Base-by-base conservation (phyloP, 2,113 vertebrate genomes). In the Gnathonemus longibarbis region DNA sequence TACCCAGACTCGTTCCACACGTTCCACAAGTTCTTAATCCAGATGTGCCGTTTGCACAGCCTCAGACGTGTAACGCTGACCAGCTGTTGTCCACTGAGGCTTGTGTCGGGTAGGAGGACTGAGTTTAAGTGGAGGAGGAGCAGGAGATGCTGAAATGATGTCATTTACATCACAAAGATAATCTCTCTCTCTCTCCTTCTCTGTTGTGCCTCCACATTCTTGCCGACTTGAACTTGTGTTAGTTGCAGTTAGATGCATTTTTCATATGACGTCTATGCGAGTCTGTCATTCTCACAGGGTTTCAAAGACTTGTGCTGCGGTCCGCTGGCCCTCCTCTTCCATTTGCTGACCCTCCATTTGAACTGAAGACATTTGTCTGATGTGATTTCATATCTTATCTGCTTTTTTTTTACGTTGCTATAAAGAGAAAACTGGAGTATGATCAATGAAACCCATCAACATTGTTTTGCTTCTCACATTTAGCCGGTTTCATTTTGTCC, bases 41-140 rank as follows among this genome's bases (percentile, higher is more conserved):
- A 88, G 87, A 88, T 62, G 87, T 39, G 53, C 19, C 5, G 35
- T 46, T 62, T 27, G 35, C 87, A 62, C 39, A 45, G 31, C 31
- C 10, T 50, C 86, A 58, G 86, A 87, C 7, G 56, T 35, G 48
- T 87, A 87, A 87, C 11, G 27, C 19, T 53, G 45, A 53, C 49
- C 49, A 62, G 19, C 56, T 88, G 19, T 66, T 9, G 35, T 88
- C 53, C 87, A 58, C 53, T n/a, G 56, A 42, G 56, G 15, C 39
- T 46, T 15, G 19, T 66, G 56, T 42, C 21, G 87, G 87, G 35
- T 39, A 17, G 56, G 35, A 45, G 87, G n/a, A 66, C 19, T 46
- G 87, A 62, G 87, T 87, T 15, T 50, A 56, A 6, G 17, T 42
- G 21, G 87, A 52, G 87, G 87, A 88, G 87, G 87, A 62, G 87